Evolutionary conservation across 2,888 invertebrate species (phyloP), one percentile per base, ranked within the genome.

Genomic region (Isoperla grammatica): DNA sequence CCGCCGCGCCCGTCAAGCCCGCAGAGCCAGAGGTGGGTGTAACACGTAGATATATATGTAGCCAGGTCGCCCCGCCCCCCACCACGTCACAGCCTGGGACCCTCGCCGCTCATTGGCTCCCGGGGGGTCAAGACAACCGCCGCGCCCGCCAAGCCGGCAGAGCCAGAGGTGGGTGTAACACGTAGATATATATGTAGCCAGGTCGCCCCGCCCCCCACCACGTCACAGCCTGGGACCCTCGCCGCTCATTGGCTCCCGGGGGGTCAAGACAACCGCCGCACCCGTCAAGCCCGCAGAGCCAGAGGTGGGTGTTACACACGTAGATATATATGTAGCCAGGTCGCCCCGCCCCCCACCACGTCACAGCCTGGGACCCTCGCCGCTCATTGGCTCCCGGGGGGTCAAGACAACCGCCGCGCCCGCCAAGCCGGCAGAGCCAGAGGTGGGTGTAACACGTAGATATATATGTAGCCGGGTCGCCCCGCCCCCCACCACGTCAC

Each of bases 281-380:
- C 50, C 49, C 6, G 29, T 29, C 29, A 23, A 23, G 15, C 19
- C 17, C 13, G 37, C 35, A 12, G 53, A 53, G 17, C 53, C 53
- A 39, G 53, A 53, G 53, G 53, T 53, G 15, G n/a, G n/a, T n/a
- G n/a, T n/a, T n/a, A n/a, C n/a, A n/a, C n/a, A n/a, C n/a, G n/a
- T n/a, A n/a, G n/a, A n/a, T n/a, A n/a, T n/a, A n/a, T n/a, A n/a
- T n/a, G n/a, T n/a, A n/a, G n/a, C n/a, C n/a, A n/a, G n/a, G n/a
- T n/a, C n/a, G n/a, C n/a, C n/a, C n/a, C n/a, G n/a, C n/a, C n/a
- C n/a, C n/a, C n/a, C n/a, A n/a, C n/a, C n/a, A n/a, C n/a, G n/a
- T n/a, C n/a, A n/a, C n/a, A n/a, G n/a, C n/a, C n/a, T n/a, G n/a
- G 57, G 57, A 23, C 60, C 60, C 8, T 60, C 57, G 15, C 61